Percentiles rank a stretch among this genome's conserved stretches.
Evolutionary conservation across 1,140 invertebrate species (phyloP).

Genomic region (Rhyacophila brunnea): DNA sequence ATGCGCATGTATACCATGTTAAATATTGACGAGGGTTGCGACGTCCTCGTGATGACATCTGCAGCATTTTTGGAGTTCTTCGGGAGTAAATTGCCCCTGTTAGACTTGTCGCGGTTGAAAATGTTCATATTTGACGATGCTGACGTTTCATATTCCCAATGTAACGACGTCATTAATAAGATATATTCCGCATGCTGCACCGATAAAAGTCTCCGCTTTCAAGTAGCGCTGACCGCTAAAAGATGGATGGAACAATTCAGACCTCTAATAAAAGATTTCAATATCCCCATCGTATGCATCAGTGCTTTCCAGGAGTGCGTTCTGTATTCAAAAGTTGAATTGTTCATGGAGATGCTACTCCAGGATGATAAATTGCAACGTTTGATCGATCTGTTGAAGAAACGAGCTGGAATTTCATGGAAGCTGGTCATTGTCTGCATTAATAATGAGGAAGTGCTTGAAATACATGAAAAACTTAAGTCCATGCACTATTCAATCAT

Average conservation of each 20-base stretch:
- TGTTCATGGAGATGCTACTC: conserved; percentile 40
- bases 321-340: conserved; percentile 44
- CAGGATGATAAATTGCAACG: background rate
- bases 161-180: background rate
- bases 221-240: conserved; percentile 37
- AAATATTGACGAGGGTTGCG: no score
- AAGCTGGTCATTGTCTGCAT: conserved; percentile 46
- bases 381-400: conserved; percentile 1
- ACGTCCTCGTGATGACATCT: no score
- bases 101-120: background rate
- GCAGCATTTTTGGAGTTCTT: background rate
- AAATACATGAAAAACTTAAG: background rate
- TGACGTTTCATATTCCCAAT: background rate
- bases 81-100: no score
- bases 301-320: conserved; percentile 48
- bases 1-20: no score
- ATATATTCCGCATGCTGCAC: background rate
- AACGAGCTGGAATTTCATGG: conserved; percentile 23
- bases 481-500: background rate
- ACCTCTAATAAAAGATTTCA: conserved; percentile 40
- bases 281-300: conserved; percentile 45
- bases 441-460: conserved; percentile 41
- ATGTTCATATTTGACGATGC: conserved; percentile 8
- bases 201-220: conserved; percentile 4
- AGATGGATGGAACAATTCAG: conserved; percentile 46